Conservation (phyloP, 2,888 invertebrate genomes). For the Perizoma flavofasciatum region DNA sequence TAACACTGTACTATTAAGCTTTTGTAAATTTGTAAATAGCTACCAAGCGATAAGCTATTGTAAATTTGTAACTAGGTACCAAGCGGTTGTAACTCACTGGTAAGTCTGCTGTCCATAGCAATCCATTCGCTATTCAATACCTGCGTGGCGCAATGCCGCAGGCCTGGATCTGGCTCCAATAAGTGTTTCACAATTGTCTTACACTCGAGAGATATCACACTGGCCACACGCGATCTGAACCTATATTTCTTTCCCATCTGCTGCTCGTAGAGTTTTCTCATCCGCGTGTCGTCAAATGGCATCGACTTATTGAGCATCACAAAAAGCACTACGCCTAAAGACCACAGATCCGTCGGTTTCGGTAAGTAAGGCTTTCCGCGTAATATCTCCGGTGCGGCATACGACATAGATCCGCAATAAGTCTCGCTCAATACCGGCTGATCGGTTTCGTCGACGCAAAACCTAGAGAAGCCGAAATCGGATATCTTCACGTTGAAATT, state of each 20-base stretch:
- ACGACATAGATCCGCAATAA: conserved; percentile 94
- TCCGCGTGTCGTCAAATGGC: conserved; percentile 92
- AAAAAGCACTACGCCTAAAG: conserved; percentile 90
- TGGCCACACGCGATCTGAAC: conserved; percentile 84
- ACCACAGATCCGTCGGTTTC: conserved; percentile 91
- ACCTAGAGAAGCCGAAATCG: conserved; percentile 91
- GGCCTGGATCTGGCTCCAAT: conserved; percentile 87
- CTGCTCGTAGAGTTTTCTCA: conserved; percentile 87
- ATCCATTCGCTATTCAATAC: conserved; percentile 86
- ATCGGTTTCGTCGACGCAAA: conserved; percentile 66
- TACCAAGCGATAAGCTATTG: too few species aligned
- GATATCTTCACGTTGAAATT: conserved; percentile 91
- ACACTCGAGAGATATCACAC: conserved; percentile 82
- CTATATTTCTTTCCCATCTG: conserved; percentile 86
- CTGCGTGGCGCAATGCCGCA: conserved; percentile 83
- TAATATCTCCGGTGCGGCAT: conserved; percentile 94
- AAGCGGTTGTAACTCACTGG: conserved; percentile 56
- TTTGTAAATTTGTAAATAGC: too few species aligned
- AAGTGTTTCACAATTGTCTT: conserved; percentile 86
- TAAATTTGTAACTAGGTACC: too few species aligned
- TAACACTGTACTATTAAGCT: too few species aligned
- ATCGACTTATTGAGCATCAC: conserved; percentile 93
- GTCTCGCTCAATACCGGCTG: conserved; percentile 87
- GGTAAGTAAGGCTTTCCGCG: conserved; percentile 89
- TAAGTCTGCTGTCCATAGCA: conserved; percentile 86